Evolutionary conservation across 2,797 vertebrate genomes (phyloP).

Genomic region (Gallinago stenura): DNA sequence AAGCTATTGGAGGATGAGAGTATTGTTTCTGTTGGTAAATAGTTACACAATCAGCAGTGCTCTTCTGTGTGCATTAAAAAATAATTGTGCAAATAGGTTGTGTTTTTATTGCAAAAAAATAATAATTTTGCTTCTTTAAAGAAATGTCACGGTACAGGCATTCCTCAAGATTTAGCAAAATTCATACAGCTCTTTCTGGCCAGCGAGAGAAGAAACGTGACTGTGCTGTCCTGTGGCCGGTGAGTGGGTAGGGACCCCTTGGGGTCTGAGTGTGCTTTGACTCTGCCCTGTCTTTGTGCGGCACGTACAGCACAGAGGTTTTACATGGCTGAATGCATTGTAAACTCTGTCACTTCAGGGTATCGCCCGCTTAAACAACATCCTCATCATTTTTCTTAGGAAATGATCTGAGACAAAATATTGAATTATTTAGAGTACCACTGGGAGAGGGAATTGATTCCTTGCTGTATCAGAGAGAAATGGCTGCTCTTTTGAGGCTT

Average conservation of each 20-base stretch:
- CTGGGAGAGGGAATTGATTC: constrained; percentile 71
- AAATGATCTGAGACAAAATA: constrained; percentile 73
- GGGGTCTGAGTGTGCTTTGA: neutral
- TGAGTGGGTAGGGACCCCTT: rapidly evolving
- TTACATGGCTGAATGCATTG: neutral
- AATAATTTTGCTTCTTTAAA: neutral
- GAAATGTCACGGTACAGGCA: rapidly evolving
- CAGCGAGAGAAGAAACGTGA: neutral
- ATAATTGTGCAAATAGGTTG: neutral
- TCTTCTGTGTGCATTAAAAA: neutral
- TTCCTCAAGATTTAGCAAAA: neutral
- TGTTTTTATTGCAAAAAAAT: neutral
- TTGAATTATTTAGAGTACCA: constrained; percentile 70
- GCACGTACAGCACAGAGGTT: neutral
- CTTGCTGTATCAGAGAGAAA: constrained; percentile 67
- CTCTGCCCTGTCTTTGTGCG: neutral
- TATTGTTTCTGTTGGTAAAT: neutral
- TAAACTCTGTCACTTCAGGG: constrained; percentile 62
- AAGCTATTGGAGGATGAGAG: neutral
- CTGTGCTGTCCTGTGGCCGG: neutral
- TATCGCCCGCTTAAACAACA: constrained; percentile 62
- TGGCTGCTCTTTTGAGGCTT: constrained; percentile 66
- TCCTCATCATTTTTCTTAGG: constrained; percentile 64
- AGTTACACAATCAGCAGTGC: neutral
- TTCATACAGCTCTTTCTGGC: neutral